Evolutionary conservation across 2,797 vertebrate species (phyloP).

Genomic region (Graptemys geographica): DNA sequence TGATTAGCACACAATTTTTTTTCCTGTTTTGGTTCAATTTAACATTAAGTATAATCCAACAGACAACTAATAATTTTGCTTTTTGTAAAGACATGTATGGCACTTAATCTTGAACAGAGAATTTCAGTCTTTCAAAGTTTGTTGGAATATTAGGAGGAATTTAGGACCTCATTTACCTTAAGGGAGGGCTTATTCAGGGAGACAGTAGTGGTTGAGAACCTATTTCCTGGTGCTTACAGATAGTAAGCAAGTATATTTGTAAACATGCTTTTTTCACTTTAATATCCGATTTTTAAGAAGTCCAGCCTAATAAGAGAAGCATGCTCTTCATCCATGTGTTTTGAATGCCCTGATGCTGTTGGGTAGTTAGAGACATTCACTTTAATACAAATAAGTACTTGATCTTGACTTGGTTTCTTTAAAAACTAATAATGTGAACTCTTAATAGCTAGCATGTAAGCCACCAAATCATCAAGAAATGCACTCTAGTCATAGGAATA

Average conservation of each 20-base stretch:
- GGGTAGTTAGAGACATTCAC: conserved; percentile 3
- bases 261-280: neutral
- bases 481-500: conserved; percentile 62
- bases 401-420: conserved; percentile 46
- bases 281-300: neutral
- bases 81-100: conserved; percentile 27
- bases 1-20: conserved; percentile 67
- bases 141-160: neutral
- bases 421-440: conserved; percentile 41
- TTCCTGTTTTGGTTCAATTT: conserved; percentile 71
- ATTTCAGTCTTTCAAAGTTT: conserved; percentile 7
- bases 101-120: neutral
- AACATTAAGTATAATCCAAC: conserved; percentile 39
- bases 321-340: conserved; percentile 28
- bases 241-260: neutral
- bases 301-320: conserved; percentile 6
- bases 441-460: neutral
- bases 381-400: conserved; percentile 18
- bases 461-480: conserved; percentile 10
- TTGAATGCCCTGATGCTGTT: neutral
- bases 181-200: neutral
- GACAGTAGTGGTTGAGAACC: conserved; percentile 1
- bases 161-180: neutral
- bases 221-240: neutral
- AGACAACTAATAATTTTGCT: conserved; percentile 46